Evolutionary conservation across 1,140 invertebrate species (phyloP), one percentile per base, ranked within the genome.

Genomic region (Rhagoletis zephyria): DNA sequence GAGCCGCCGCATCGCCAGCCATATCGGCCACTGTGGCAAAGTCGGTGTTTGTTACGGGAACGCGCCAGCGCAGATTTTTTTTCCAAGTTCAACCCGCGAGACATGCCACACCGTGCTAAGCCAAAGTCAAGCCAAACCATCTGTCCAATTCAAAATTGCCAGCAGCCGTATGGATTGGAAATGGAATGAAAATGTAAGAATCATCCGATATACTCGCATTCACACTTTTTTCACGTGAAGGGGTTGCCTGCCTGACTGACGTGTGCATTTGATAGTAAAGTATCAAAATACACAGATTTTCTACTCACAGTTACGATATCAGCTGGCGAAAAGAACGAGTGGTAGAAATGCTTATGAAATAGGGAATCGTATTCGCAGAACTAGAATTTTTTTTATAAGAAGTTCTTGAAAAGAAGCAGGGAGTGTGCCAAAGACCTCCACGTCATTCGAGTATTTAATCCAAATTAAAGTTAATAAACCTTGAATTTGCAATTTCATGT

Each of bases 261-360:
- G 30, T 61, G 30, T 86, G 60, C 85, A 86, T 86, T 86, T 86
- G 60, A 86, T 86, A 86, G 45, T 16, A 63, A 61, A 86, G n/a
- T 48, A 63, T 63, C 40, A 45, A 86, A 86, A 59, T 81, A 81
- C 51, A 81, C 4, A 67, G 64, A 67, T 67, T 67, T 67, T 67
- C 19, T 67, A 30, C 30, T 67, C 64, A 67, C 6, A 30, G 61
- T 63, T 40, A 40, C 30, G 30, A 30, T 67, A 67, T 67, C 64
- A 67, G 64, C 64, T 67, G n/a, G 30, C 5, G 6, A 67, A 40
- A 7, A 10, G 16, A 10, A 67, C 6, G 64, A 67, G 64, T 19
- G 4, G 1, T 16, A 16, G n/a, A 14, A 63, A 30, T 30, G 30
- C 30, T 30, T 30, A 30, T 30, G 30, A 30, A 30, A 30, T 30